Evolutionary conservation across 1,140 invertebrate genomes (phyloP).

Genomic region (Cydia fagiglandana): DNA sequence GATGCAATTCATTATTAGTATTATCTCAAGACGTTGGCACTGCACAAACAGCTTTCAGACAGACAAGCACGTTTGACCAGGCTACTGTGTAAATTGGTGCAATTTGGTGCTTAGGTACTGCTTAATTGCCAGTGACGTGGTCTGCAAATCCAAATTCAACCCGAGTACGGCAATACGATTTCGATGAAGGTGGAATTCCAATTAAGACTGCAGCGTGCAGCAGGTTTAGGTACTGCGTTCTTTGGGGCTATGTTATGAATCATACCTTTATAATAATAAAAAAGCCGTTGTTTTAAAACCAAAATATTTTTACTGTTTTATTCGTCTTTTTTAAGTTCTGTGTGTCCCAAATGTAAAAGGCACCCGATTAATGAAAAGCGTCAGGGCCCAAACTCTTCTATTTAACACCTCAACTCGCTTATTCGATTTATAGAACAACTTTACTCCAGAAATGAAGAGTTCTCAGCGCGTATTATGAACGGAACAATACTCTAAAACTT

Average conservation of each 20-base stretch:
- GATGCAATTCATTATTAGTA: not conserved
- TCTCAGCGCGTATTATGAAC: slow-evolving; percentile 15
- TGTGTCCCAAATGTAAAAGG: slow-evolving; percentile 37
- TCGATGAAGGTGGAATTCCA: not conserved
- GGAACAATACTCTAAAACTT: slow-evolving; percentile 26
- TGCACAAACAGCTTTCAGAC: not conserved
- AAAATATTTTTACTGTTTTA: not conserved
- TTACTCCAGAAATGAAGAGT: slow-evolving; percentile 39
- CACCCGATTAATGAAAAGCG: slow-evolving; percentile 44
- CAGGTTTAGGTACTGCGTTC: too few species aligned
- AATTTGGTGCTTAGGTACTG: not conserved
- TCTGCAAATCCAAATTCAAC: slow-evolving; percentile 1
- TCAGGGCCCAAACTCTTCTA: slow-evolving; percentile 46
- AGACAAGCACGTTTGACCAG: slow-evolving; percentile 22
- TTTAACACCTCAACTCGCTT: slow-evolving; percentile 52
- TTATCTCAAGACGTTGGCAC: slow-evolving; percentile 27
- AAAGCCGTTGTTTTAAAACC: not conserved
- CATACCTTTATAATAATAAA: too few species aligned
- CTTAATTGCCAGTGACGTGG: not conserved
- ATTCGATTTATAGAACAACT: slow-evolving; percentile 48
- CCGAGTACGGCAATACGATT: not conserved
- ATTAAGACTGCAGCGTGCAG: too few species aligned
- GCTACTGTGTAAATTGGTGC: slow-evolving; percentile 6
- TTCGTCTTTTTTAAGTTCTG: not conserved
- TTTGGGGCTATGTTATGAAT: too few species aligned